Percentiles rank a stretch among this genome's conserved stretches.
These are phyloP conservation scores for Castor canadensis DNA, from an alignment of 2,113 vertebrate species.

Conservation along the genomic window DNA sequence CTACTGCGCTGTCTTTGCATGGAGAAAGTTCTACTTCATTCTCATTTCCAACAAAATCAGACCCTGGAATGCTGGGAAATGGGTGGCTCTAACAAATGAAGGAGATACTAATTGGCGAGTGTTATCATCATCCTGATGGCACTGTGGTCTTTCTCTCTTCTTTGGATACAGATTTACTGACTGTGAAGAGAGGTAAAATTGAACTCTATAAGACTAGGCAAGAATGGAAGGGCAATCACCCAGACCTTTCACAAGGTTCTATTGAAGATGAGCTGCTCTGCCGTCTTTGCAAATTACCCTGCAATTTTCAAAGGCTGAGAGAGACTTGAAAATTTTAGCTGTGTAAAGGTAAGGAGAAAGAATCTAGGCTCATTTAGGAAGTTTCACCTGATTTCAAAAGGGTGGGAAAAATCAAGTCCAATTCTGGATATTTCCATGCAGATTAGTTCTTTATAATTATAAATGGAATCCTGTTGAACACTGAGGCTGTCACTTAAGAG, in stretches of 20 bases:
- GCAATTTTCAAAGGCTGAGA: slow-evolving; percentile 69
- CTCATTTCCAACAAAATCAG: not conserved
- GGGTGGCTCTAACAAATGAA: slow-evolving; percentile 10
- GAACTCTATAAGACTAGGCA: not conserved
- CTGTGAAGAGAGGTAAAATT: slow-evolving; percentile 33
- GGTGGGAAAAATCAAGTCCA: slow-evolving; percentile 49
- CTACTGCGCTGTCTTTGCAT: not conserved
- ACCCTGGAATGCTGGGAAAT: not conserved
- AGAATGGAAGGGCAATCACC: slow-evolving; percentile 32
- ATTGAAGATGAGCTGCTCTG: slow-evolving; percentile 29
- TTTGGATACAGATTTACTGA: not conserved
- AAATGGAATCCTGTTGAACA: slow-evolving; percentile 33
- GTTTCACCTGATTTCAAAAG: slow-evolving; percentile 59
- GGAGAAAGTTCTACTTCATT: not conserved
- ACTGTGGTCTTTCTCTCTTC: not conserved
- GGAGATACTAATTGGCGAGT: not conserved
- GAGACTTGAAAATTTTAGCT: slow-evolving; percentile 58
- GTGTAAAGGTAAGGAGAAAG: slow-evolving; percentile 38
- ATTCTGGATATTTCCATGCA: slow-evolving; percentile 20
- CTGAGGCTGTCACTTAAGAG: not conserved
- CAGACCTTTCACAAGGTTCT: not conserved
- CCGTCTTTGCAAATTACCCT: slow-evolving; percentile 53
- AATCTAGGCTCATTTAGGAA: slow-evolving; percentile 57
- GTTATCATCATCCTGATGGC: slow-evolving; percentile 38
- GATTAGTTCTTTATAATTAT: slow-evolving; percentile 52